phyloP scores from a whole-genome alignment of 1,140 invertebrate genomes.

The Leptonema lineaticorne region DNA sequence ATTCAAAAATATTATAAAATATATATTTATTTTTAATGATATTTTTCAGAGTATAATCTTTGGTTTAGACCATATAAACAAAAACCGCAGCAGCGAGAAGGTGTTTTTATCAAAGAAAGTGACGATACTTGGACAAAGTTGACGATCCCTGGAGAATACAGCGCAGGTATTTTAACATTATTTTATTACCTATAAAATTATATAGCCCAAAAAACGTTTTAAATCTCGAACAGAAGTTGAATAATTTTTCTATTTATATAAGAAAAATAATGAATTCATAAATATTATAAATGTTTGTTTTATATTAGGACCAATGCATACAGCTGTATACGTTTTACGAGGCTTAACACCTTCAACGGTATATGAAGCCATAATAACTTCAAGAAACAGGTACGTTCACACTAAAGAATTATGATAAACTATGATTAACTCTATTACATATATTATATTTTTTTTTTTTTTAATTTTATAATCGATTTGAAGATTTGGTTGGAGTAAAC shows the following conservation, averaged over 20 bases:
- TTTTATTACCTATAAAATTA: too few species aligned
- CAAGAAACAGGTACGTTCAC: conserved; percentile 60
- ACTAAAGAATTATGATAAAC: background rate
- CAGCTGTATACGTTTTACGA: conserved; percentile 65
- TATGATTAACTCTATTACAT: background rate
- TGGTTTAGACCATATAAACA: conserved; percentile 61
- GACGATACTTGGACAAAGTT: conserved; percentile 64
- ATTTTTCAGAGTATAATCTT: conserved; percentile 63
- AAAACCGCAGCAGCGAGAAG: conserved; percentile 44
- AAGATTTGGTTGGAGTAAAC: conserved; percentile 41
- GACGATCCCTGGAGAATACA: conserved; percentile 65
- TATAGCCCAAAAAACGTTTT: background rate
- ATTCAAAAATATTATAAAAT: too few species aligned
- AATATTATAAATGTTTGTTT: conserved; percentile 1
- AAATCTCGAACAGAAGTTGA: background rate
- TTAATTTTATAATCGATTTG: conserved; percentile 16
- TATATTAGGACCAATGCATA: conserved; percentile 65
- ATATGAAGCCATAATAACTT: conserved; percentile 70
- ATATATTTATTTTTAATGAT: background rate
- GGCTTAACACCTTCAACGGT: conserved; percentile 65
- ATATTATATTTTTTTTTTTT: background rate
- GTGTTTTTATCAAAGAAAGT: conserved; percentile 51
- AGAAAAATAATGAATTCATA: too few species aligned
- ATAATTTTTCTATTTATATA: background rate
- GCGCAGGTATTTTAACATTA: conserved; percentile 46